A percentile compares a stretch with the other conserved stretches of the same genome.
These are phyloP conservation scores for Urosaurus nigricauda DNA, from an alignment of 2,797 vertebrate species.

Conservation along the genomic window DNA sequence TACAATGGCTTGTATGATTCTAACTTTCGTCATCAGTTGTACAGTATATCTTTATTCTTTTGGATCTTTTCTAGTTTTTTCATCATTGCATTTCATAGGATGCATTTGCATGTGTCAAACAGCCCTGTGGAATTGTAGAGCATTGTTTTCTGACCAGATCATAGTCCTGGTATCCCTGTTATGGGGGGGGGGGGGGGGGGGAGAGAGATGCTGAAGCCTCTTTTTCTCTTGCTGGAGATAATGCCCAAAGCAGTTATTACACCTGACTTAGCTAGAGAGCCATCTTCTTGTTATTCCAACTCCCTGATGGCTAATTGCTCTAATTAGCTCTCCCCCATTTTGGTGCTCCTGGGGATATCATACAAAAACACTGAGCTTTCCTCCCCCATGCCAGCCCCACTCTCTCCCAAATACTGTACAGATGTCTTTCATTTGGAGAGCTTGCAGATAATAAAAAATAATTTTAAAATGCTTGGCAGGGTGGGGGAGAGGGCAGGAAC, in stretches of 20 bases:
- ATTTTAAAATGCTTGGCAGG: neutral
- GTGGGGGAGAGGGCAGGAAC: neutral
- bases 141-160: neutral
- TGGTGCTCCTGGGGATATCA: rapidly evolving
- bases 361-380: neutral
- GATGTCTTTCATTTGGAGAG: slow-evolving; percentile 7
- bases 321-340: slow-evolving; percentile 25
- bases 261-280: neutral
- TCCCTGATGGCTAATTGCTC: slow-evolving; percentile 48
- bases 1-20: too few species aligned
- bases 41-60: too few species aligned
- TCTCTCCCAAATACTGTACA: neutral
- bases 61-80: too few species aligned
- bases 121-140: too few species aligned
- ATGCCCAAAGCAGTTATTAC: slow-evolving; percentile 46
- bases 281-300: slow-evolving; percentile 37
- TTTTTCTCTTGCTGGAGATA: slow-evolving; percentile 2
- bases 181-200: too few species aligned
- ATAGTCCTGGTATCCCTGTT: neutral
- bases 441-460: neutral
- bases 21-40: too few species aligned
- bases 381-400: neutral
- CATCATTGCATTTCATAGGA: too few species aligned
- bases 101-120: too few species aligned
- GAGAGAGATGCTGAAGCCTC: too few species aligned